Conservation (phyloP, 2,888 invertebrate species). For the Copidosoma aretas region DNA sequence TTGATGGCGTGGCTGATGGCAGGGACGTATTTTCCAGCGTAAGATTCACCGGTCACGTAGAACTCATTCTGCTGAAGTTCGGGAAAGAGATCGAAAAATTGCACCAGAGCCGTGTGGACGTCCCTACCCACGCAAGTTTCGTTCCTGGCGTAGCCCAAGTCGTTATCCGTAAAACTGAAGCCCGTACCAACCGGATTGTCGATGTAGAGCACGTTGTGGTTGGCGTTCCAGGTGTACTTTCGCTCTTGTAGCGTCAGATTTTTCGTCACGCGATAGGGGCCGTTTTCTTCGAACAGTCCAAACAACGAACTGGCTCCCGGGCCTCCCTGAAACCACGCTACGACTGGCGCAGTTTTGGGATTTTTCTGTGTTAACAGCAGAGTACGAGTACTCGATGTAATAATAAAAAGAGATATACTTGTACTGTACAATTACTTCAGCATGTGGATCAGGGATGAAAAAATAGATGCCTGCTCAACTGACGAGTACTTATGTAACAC, state of each 20-base stretch:
- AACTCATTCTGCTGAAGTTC: conserved; percentile 78
- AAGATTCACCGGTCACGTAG: conserved; percentile 89
- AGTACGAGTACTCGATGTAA: conserved; percentile 11
- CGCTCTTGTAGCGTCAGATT: conserved; percentile 67
- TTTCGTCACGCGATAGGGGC: conserved; percentile 71
- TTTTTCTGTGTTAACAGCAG: conserved; percentile 55
- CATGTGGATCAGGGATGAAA: too few relatives aligned
- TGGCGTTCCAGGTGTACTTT: conserved; percentile 80
- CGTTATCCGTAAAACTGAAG: conserved; percentile 83
- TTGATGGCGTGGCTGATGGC: conserved; percentile 78
- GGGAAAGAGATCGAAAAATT: conserved; percentile 86
- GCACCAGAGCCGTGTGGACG: conserved; percentile 76
- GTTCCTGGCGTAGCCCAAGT: conserved; percentile 79
- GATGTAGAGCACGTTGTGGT: conserved; percentile 83
- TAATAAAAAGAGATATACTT: too few relatives aligned
- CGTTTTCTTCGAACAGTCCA: conserved; percentile 84
- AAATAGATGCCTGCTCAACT: too few relatives aligned
- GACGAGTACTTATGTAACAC: too few relatives aligned
- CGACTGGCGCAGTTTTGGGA: conserved; percentile 71
- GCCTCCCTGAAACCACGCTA: conserved; percentile 87
- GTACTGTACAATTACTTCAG: too few relatives aligned
- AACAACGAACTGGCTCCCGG: conserved; percentile 82
- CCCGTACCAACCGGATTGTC: conserved; percentile 95
- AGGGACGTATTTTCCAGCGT: conserved; percentile 83
- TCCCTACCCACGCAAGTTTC: conserved; percentile 83